phyloP scores from a whole-genome alignment of 2,113 vertebrate species.

The Micronycteris hirsuta region DNA sequence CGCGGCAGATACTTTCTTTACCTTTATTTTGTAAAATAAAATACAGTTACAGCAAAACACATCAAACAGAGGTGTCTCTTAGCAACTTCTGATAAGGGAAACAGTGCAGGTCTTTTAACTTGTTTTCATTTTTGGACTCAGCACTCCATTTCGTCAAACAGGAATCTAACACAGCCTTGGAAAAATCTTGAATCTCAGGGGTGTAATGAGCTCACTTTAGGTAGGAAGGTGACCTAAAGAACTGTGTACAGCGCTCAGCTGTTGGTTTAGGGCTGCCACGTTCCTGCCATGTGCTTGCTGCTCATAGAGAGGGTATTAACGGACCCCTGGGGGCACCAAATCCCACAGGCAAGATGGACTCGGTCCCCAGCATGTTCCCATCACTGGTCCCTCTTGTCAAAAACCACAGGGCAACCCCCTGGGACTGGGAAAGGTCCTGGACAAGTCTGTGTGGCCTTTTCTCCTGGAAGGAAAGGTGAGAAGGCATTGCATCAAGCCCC shows the following conservation, averaged over 20 bases:
- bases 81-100: background rate
- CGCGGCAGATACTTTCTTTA: background rate
- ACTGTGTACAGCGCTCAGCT: background rate
- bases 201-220: background rate
- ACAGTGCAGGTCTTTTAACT: background rate
- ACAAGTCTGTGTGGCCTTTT: background rate
- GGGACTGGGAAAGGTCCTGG: background rate
- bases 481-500: background rate
- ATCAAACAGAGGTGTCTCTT: background rate
- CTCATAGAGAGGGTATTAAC: background rate
- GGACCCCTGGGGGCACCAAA: background rate
- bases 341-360: background rate
- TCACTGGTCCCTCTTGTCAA: background rate
- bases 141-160: background rate
- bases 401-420: background rate
- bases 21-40: background rate
- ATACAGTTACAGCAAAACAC: background rate
- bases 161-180: background rate
- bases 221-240: background rate
- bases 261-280: background rate
- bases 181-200: background rate
- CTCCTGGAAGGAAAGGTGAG: background rate
- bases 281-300: background rate
- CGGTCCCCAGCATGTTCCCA: background rate
- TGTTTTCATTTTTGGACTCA: background rate